Conservation (phyloP, 2,797 vertebrate genomes). For the Enteromius trimaculatus region DNA sequence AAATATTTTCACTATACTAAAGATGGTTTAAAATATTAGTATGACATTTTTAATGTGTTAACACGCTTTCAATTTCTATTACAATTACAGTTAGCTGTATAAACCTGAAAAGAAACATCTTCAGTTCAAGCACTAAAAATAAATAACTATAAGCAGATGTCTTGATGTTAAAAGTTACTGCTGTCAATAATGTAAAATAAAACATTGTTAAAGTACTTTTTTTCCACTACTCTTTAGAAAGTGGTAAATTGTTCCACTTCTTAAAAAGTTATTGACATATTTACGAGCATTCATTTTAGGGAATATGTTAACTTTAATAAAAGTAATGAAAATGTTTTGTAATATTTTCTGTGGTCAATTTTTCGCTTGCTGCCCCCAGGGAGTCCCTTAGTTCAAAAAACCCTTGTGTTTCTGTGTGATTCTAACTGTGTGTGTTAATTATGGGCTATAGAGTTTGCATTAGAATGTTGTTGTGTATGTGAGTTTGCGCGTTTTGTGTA, state of each 20-base stretch:
- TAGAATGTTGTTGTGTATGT: not conserved
- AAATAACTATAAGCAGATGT: not conserved
- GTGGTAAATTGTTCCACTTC: not conserved
- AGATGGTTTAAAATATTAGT: not conserved
- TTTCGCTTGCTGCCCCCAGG: too few relatives aligned
- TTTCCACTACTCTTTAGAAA: not conserved
- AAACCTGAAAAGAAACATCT: not conserved
- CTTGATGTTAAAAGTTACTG: too few relatives aligned
- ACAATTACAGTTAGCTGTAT: not conserved
- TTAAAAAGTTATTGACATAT: not conserved
- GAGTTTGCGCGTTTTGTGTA: not conserved
- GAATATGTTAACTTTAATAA: not conserved
- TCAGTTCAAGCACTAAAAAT: not conserved
- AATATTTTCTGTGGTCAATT: too few relatives aligned
- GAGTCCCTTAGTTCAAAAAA: not conserved
- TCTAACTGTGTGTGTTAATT: constrained; percentile 8
- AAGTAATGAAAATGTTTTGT: not conserved
- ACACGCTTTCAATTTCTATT: not conserved
- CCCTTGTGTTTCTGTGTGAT: not conserved
- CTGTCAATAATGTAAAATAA: not conserved
- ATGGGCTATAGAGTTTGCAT: not conserved
- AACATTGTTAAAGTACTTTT: not conserved
- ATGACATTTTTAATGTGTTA: not conserved
- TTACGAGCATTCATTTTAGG: not conserved
- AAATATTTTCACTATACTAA: not conserved